Evolutionary conservation across 2,888 invertebrate genomes (phyloP).

Genomic region (Spisula solida): DNA sequence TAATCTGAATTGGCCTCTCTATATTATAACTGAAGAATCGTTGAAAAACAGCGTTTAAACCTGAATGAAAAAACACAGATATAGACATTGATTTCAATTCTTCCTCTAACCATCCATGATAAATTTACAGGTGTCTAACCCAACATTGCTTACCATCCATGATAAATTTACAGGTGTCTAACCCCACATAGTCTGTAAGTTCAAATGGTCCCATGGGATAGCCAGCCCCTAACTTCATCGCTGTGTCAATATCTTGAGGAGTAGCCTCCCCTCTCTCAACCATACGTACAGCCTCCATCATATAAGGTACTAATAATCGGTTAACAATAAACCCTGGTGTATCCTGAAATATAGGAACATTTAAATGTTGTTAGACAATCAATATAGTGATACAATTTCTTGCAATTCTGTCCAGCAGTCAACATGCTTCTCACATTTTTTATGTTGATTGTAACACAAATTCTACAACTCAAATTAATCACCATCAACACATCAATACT

Average conservation of each 20-base stretch:
- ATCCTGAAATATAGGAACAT: conserved; percentile 88
- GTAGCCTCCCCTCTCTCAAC: conserved; percentile 93
- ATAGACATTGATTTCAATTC: neutral
- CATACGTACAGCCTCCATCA: conserved; percentile 94
- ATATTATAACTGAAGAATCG: too few species aligned
- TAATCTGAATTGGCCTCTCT: too few species aligned
- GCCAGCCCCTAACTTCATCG: conserved; percentile 95
- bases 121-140: conserved; percentile 93
- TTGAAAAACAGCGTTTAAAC: too few species aligned
- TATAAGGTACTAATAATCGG: conserved; percentile 94
- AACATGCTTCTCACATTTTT: too few species aligned
- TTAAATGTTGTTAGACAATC: too few species aligned
- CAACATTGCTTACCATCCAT: conserved; percentile 92
- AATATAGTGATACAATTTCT: too few species aligned
- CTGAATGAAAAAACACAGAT: too few species aligned
- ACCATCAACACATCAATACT: too few species aligned
- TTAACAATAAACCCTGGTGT: conserved; percentile 98
- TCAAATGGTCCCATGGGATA: conserved; percentile 97
- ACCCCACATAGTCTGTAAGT: conserved; percentile 94
- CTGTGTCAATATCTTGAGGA: conserved; percentile 94
- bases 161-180: conserved; percentile 93
- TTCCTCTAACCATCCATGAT: conserved; percentile 91
- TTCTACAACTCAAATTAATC: too few species aligned
- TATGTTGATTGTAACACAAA: too few species aligned
- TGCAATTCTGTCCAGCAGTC: too few species aligned